Percentiles rank a stretch among this genome's conserved stretches.
Conservation (phyloP, 2,113 vertebrate genomes). For the Lagopus muta region DNA sequence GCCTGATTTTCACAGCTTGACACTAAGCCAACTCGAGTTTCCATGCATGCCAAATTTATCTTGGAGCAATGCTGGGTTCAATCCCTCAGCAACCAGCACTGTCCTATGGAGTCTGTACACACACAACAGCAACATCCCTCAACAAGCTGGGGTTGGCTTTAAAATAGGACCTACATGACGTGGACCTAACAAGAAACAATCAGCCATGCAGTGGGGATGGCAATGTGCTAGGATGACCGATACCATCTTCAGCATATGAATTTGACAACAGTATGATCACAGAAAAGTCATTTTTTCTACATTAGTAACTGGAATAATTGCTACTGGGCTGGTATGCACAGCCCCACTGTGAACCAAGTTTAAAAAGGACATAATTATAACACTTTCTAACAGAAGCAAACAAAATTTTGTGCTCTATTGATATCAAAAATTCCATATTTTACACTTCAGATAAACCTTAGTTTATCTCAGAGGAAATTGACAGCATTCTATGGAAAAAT, state of each 20-base stretch:
- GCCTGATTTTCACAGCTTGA: background rate
- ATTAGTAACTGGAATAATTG: background rate
- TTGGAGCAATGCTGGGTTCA: background rate
- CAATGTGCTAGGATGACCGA: background rate
- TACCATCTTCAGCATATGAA: background rate
- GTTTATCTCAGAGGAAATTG: background rate
- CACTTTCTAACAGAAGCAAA: background rate
- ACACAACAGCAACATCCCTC: no score
- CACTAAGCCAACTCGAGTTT: background rate
- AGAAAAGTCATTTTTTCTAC: background rate
- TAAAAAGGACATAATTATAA: background rate
- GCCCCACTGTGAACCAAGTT: background rate
- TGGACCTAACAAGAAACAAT: background rate
- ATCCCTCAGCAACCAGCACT: background rate
- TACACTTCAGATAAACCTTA: background rate
- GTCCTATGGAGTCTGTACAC: background rate
- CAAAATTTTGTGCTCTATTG: background rate
- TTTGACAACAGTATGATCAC: background rate
- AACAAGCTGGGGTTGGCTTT: background rate
- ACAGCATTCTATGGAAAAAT: background rate
- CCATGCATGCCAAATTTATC: background rate
- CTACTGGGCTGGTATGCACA: background rate
- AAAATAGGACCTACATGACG: background rate
- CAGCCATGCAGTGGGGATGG: background rate
- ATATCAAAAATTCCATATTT: background rate